phyloP scores from a whole-genome alignment of 2,888 invertebrate genomes.

The Cistogaster globosa region DNA sequence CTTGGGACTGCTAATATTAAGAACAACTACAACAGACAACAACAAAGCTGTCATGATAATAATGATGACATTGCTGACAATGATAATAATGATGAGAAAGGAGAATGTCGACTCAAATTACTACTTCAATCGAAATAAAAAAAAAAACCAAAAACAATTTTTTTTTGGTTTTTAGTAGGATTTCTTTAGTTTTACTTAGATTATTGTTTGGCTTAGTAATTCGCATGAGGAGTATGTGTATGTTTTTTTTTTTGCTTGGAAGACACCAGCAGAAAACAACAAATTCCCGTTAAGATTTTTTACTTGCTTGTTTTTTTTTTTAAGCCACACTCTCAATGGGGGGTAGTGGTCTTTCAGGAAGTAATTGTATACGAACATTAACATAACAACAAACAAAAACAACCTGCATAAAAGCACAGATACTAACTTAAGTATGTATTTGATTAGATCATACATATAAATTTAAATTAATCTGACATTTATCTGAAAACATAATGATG shows the following conservation, averaged over 20 bases:
- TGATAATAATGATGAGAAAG: slow-evolving; percentile 59
- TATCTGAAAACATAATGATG: background rate
- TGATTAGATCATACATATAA: background rate
- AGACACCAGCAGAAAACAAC: slow-evolving; percentile 13
- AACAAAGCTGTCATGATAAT: slow-evolving; percentile 38
- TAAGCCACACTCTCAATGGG: slow-evolving; percentile 38
- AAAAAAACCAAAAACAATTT: background rate
- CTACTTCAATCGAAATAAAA: slow-evolving; percentile 65
- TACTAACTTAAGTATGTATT: background rate
- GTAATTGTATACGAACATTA: slow-evolving; percentile 23
- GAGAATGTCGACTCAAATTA: slow-evolving; percentile 69
- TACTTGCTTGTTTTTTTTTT: background rate
- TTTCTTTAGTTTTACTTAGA: slow-evolving; percentile 40
- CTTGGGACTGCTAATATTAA: slow-evolving; percentile 48
- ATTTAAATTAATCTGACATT: slow-evolving; percentile 17
- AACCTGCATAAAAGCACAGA: background rate
- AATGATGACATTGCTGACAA: slow-evolving; percentile 57
- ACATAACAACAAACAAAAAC: background rate
- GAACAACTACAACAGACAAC: slow-evolving; percentile 4
- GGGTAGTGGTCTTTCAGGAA: slow-evolving; percentile 34
- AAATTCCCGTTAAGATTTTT: slow-evolving; percentile 49
- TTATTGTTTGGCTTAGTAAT: slow-evolving; percentile 36
- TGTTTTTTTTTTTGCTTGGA: slow-evolving; percentile 9
- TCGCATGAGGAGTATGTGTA: background rate
- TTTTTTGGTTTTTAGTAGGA: slow-evolving; percentile 30